Base-by-base conservation (phyloP, 2,797 vertebrate species). In the Sebastes hubbsi region DNA sequence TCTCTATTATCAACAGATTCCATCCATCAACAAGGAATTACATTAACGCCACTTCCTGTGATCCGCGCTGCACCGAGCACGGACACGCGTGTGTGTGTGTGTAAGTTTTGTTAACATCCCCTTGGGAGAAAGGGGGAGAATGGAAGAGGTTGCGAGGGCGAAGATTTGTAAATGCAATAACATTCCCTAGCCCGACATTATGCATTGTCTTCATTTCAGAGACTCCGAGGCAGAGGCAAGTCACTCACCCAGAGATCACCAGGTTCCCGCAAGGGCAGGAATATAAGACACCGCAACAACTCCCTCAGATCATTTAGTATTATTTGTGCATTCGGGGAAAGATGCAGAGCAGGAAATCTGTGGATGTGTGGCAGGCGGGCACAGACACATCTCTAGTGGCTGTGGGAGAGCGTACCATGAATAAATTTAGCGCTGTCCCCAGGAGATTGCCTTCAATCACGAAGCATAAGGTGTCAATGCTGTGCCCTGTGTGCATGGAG, bases 1-100 rank as follows among this genome's bases (percentile, higher is more conserved):
- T 95, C 94, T 96, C 95, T 95, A 95, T 95, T 96, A 97, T 92
- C 93, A 93, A 93, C 95, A 96, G 93, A 95, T 96, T 96, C 94
- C 93, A 94, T 93, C 91, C 88, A 90, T 90, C 93, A 89, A 89
- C 92, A 87, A 90, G 88, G 96, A 94, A 96, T 96, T 94, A 95
- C 88, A 92, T 87, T 86, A 94, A 96, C 94, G 92, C 88, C 90
- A 87, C 89, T 94, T 92, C 86, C 92, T 89, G 88, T 94, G 89
- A 93, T 87, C 93, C 90, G 8, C 87, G 84, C 86, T 87, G 86
- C 90, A 88, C 87, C 11, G 18, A 66, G 77, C 85, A 75, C 34
- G 61, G 68, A 75, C 52, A 32, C 75, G 82, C 77, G 76, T 59
- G 49, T 29, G 73, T 59, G 49, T 29, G 73, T 27, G 49, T 10